These are phyloP conservation scores for human (Homo sapiens) DNA, from an alignment of 2,113 vertebrate genomes.

Conservation along the genomic window DNA sequence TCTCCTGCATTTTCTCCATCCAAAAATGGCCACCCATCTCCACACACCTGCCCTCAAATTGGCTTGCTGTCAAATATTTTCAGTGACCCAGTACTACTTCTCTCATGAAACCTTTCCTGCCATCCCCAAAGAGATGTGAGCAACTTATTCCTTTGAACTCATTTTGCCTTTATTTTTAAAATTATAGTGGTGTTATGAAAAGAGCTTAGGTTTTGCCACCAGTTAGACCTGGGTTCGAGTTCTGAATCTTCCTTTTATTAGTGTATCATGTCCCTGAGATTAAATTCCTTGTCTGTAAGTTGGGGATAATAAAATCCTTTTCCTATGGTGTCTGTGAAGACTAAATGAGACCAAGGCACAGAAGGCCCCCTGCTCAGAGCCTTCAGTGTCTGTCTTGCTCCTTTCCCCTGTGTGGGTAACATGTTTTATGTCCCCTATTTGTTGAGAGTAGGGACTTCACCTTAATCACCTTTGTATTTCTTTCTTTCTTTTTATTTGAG, in stretches of 20 bases:
- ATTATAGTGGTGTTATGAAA: background rate
- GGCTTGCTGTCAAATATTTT: background rate
- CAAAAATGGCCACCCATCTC: rapidly evolving
- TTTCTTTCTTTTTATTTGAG: no score
- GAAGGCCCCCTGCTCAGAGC: background rate
- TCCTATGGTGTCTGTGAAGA: background rate
- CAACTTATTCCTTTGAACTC: background rate
- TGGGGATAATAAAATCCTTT: background rate
- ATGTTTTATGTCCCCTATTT: background rate
- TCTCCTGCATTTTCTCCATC: background rate
- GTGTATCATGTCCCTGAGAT: background rate
- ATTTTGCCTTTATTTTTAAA: background rate
- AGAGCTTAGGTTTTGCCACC: background rate
- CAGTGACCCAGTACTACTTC: background rate
- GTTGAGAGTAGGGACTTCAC: background rate
- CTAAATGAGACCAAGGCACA: background rate
- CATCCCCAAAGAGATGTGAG: background rate
- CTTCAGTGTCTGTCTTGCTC: background rate
- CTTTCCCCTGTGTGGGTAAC: rapidly evolving
- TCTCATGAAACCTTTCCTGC: background rate
- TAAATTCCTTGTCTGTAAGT: background rate
- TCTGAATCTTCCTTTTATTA: background rate
- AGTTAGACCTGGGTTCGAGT: background rate
- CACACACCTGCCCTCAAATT: background rate
- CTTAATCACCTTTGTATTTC: background rate